Evolutionary conservation across 30 jellyfish, hydroid and myxozoan genomes (phyloP).

Genomic region (Phacellophora camtschatica): DNA sequence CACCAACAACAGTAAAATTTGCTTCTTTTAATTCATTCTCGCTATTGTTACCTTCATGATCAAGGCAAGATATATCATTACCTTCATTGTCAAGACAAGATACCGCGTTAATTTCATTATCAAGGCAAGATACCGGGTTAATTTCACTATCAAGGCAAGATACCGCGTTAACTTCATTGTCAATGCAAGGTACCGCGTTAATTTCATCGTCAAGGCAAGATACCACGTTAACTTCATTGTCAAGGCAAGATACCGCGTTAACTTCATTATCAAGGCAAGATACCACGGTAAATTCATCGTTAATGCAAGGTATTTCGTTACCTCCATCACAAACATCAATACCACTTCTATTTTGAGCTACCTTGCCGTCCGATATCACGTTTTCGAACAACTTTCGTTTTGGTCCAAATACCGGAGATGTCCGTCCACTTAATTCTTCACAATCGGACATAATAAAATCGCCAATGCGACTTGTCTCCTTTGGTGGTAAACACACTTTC

Average conservation of each 20-base stretch:
- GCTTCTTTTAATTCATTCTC: no score
- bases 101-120: neutral
- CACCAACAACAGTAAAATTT: no score
- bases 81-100: no score
- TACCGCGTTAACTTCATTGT: neutral
- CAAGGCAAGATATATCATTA: no score
- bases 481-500: neutral
- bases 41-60: no score
- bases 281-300: neutral
- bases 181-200: neutral
- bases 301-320: neutral
- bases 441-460: slow-evolving; percentile 58
- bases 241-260: neutral
- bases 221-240: neutral
- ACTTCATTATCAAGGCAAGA: neutral
- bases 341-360: neutral
- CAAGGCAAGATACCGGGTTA: neutral
- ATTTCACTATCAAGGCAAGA: neutral
- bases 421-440: slow-evolving; percentile 38
- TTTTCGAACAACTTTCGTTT: neutral
- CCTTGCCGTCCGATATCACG: neutral
- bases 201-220: no score
- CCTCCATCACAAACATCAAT: neutral
- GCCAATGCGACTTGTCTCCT: neutral
- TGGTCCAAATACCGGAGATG: slow-evolving; percentile 61